Evolutionary conservation across 2,797 vertebrate species (phyloP).

Genomic region (Sarcophilus harrisii): DNA sequence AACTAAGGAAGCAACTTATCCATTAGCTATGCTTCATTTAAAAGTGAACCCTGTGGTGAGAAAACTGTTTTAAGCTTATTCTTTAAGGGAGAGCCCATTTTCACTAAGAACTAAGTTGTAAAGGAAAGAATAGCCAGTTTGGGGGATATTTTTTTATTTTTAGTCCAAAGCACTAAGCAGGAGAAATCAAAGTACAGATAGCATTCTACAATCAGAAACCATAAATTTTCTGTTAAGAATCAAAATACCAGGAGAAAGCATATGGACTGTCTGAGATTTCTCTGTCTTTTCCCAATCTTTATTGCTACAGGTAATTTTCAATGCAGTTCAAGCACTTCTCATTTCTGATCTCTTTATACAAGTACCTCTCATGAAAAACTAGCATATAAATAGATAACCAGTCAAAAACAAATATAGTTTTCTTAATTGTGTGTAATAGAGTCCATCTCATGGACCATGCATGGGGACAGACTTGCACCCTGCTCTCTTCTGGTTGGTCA

Average conservation of each 20-base stretch:
- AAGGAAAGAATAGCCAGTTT: not conserved
- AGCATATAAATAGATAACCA: not conserved
- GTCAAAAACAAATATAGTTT: not conserved
- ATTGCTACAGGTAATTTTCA: not conserved
- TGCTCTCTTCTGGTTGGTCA: not conserved
- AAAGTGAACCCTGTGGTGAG: not conserved
- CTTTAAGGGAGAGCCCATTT: not conserved
- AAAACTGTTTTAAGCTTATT: not conserved
- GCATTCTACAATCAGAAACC: not conserved
- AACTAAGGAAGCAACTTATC: not conserved
- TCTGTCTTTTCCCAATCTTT: not conserved
- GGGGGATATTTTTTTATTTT: no score
- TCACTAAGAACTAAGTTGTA: no score
- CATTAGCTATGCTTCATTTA: not conserved
- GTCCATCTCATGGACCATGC: not conserved
- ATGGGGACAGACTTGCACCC: not conserved
- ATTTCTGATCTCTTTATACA: constrained; percentile 6
- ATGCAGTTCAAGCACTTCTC: not conserved
- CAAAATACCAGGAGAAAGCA: not conserved
- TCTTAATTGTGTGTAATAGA: not conserved
- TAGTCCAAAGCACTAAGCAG: not conserved
- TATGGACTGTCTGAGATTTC: not conserved
- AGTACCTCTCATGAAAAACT: not conserved
- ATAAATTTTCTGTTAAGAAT: not conserved
- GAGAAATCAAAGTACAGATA: not conserved